Conservation (phyloP, 2,113 vertebrate genomes). For the Nesogale talazaci region DNA sequence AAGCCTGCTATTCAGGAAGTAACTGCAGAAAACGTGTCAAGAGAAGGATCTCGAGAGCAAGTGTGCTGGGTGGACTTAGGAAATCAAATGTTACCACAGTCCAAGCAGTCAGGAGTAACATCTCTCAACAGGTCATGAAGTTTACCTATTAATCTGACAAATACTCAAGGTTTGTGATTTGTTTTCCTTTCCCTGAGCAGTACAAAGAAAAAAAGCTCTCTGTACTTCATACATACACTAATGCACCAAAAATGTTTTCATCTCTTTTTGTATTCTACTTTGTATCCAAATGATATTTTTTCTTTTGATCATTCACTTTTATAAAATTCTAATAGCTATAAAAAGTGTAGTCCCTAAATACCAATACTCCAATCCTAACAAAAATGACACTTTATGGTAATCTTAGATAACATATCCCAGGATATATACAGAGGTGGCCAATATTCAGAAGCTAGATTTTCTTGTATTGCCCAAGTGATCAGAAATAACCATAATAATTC, state of each 20-base stretch:
- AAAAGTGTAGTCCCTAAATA: conserved; percentile 45
- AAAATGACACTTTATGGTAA: not conserved
- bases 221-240: conserved; percentile 48
- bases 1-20: not conserved
- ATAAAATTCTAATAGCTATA: conserved; percentile 57
- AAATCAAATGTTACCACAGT: not conserved
- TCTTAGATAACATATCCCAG: conserved; percentile 27
- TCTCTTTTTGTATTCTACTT: conserved; percentile 41
- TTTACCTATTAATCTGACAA: not conserved
- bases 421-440: conserved; percentile 55
- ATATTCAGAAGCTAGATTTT: conserved; percentile 73
- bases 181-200: conserved; percentile 34
- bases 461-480: conserved; percentile 79
- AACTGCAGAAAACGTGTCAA: not conserved
- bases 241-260: not conserved
- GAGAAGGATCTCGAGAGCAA: not conserved
- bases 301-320: conserved; percentile 50
- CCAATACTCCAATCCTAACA: conserved; percentile 62
- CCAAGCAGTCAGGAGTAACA: not conserved
- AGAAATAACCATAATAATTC: conserved; percentile 54
- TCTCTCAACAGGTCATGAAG: not conserved
- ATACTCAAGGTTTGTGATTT: conserved; percentile 14
- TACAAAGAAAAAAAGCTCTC: conserved; percentile 36
- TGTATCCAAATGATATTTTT: conserved; percentile 3
- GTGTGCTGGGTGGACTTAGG: not conserved